Base-by-base conservation (phyloP, 2,113 vertebrate species). In the Percopsis transmontana region DNA sequence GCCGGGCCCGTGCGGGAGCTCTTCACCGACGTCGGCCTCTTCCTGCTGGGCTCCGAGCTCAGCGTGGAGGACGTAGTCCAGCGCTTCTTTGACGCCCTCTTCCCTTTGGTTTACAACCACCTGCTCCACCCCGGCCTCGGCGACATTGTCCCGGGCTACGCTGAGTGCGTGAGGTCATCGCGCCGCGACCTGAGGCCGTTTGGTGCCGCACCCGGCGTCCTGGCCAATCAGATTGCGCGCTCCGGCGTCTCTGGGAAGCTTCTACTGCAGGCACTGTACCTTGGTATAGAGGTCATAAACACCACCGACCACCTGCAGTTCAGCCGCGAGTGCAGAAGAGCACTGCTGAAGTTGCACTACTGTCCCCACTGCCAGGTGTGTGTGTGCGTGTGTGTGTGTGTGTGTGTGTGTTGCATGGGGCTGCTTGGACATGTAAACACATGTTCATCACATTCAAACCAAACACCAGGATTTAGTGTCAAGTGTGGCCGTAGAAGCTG, bases 211-310 rank as follows among this genome's bases (percentile, higher is more conserved):
- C 94, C 95, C 1, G 6, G 39, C 54, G 64, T 90, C 57, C 85
- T 93, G 16, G 18, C 90, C 2, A 87, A 84, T 16, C 92, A 93
- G 74, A 89, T 96, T 58, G 70, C 74, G 66, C 88, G 77, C 21
- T 93, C 94, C 0, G 89, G 94, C 40, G 47, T 93, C 52, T 86
- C 90, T 0, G 92, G 87, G 52, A 90, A 91, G 58, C 81, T 91
- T 0, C 94, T 97, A 45, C 86, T 96, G 39, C 95, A 96, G 83
- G 93, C 95, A 0, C 86, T 98, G 72, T 94, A 96, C 76, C 86
- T 97, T 24, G 95, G 94, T 55, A 91, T 95, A 1, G 95, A 97
- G 90, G 94, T 96, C 76, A 95, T 97, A 85, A 96, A 95, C 54
- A 95, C 94, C 14, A 96, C 96, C 0, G 96, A 96, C 72, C 94